A percentile compares a stretch with the other conserved stretches of the same genome.
phyloP scores from a whole-genome alignment of 2,888 invertebrate species.

The Tipula vernalis region DNA sequence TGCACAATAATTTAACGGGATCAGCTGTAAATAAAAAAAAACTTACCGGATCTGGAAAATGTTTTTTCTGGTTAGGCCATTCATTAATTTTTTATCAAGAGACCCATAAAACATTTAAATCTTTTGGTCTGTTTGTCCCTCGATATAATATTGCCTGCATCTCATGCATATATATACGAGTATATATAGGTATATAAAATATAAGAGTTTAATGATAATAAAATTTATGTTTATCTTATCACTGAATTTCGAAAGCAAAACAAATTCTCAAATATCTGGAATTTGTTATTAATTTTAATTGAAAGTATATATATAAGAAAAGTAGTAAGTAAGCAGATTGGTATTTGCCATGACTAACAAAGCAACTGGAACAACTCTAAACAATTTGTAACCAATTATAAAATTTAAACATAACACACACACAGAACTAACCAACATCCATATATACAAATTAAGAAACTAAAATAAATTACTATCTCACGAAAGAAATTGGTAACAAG shows the following conservation, averaged over 20 bases:
- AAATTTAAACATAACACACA: background rate
- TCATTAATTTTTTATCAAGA: background rate
- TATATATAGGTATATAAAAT: too few relatives aligned
- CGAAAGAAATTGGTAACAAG: slow-evolving; percentile 9
- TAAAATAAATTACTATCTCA: slow-evolving; percentile 5
- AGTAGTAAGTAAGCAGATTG: background rate
- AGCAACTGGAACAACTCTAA: background rate
- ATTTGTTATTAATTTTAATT: background rate
- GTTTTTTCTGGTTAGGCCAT: background rate
- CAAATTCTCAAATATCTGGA: background rate
- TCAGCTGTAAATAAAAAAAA: background rate
- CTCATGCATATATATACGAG: background rate
- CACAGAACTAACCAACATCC: background rate
- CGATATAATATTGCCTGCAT: background rate
- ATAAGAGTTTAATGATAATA: background rate
- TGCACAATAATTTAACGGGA: background rate
- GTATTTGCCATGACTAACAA: background rate
- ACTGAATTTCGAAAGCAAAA: background rate
- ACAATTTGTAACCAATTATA: slow-evolving; percentile 7
- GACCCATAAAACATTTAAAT: background rate
- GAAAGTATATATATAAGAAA: background rate
- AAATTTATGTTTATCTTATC: background rate
- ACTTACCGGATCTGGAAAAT: background rate
- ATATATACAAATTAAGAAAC: background rate
- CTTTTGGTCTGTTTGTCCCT: background rate